phyloP scores from a whole-genome alignment of 2,888 invertebrate species.

The Eupelmus urozonus region DNA sequence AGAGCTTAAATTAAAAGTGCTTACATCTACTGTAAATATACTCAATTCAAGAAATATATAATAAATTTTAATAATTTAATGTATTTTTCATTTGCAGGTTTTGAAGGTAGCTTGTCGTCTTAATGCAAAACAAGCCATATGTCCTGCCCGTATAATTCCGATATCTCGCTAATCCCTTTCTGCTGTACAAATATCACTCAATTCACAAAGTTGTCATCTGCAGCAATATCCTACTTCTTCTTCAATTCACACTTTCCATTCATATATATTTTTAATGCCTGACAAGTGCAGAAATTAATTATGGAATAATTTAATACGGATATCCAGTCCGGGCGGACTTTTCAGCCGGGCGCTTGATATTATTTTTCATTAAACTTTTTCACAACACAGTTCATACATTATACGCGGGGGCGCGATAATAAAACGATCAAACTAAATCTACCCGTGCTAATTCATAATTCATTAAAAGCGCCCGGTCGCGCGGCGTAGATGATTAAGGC shows the following conservation, averaged over 20 bases:
- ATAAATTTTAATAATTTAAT: no score
- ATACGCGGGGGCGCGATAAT: conserved; percentile 15
- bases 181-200: no score
- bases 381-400: conserved; percentile 31
- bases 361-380: conserved; percentile 52
- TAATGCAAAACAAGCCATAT: no score
- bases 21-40: no score
- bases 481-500: conserved; percentile 41
- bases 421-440: conserved; percentile 46
- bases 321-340: neutral
- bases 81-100: no score
- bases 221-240: neutral
- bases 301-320: conserved; percentile 41
- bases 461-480: conserved; percentile 41
- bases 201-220: neutral
- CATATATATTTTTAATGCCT: conserved; percentile 23
- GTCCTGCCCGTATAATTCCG: no score
- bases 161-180: no score
- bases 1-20: no score
- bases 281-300: conserved; percentile 45
- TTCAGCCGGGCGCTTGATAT: conserved; percentile 22
- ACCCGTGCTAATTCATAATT: conserved; percentile 54
- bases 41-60: no score
- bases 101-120: no score
- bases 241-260: conserved; percentile 1